Base-by-base conservation (phyloP, 2,113 vertebrate genomes). In the Nansenia antarctica region DNA sequence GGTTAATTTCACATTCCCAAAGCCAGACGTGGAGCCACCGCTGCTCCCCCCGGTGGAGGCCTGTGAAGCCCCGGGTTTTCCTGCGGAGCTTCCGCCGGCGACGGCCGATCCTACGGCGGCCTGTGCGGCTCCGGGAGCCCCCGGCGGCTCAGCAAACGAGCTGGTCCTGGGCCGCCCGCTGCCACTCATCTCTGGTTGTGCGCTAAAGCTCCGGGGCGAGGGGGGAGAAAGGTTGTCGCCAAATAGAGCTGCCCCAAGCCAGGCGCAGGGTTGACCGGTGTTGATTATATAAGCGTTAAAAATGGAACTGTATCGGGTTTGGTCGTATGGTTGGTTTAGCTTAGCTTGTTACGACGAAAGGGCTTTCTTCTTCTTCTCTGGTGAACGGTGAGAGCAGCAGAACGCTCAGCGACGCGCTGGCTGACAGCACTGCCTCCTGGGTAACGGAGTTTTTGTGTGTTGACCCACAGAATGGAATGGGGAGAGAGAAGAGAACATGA, bases 141-240 rank as follows among this genome's bases (percentile, higher is more conserved):
- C 92, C 79, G 91, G 90, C 84, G 92, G 91, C 90, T 93, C 92
- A 87, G 92, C 92, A 79, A 93, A 93, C 82, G 92, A 93, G 92
- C 92, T 93, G 83, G 92, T 88, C 91, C 92, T 93, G 90, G 91
- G 78, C 92, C 92, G 92, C 92, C 92, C 92, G 91, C 90, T 92
- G 92, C 92, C 90, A 90, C 92, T 93, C 92, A 93, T 93, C 83
- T 91, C 91, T 88, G 81, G n/a, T n/a, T 86, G 86, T 83, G 81
- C 86, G 88, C 90, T 89, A 86, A 82, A 90, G 85, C 87, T n/a
- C n/a, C 89, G 86, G 85, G 85, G 85, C 84, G 79, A 85, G 86
- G 85, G 80, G 80, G 85, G 80, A 78, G 68, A 72, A 73, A 63
- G 81, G 73, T 70, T 73, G 63, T 71, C 81, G 81, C 80, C 31